A percentile compares a stretch with the other conserved stretches of the same genome.
Evolutionary conservation across 2,113 vertebrate species (phyloP).

Genomic region (Mesoclemmys tuberculata): DNA sequence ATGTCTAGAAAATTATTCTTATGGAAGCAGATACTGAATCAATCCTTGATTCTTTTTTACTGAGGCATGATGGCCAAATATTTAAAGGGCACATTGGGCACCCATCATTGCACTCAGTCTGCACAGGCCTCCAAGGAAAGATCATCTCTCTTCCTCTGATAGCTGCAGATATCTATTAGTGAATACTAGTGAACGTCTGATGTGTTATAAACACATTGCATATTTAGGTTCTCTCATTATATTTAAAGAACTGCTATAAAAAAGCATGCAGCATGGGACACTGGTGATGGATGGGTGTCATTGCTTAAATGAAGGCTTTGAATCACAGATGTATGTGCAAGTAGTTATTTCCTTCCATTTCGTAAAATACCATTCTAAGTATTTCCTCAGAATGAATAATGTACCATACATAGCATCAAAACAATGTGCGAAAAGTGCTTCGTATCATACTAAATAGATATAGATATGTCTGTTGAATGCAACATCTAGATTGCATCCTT

Average conservation of each 20-base stretch:
- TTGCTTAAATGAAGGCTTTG: slow-evolving; percentile 77
- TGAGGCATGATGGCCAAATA: slow-evolving; percentile 51
- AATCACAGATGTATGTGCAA: slow-evolving; percentile 69
- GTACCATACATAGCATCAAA: slow-evolving; percentile 57
- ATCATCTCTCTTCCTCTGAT: slow-evolving; percentile 60
- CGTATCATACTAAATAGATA: slow-evolving; percentile 51
- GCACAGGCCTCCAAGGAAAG: slow-evolving; percentile 57
- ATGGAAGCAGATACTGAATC: slow-evolving; percentile 36
- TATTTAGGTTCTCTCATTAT: slow-evolving; percentile 65
- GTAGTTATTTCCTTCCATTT: slow-evolving; percentile 74
- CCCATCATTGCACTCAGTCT: slow-evolving; percentile 40
- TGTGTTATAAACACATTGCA: slow-evolving; percentile 47
- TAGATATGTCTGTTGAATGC: slow-evolving; percentile 57
- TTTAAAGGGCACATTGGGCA: slow-evolving; percentile 59
- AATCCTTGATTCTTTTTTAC: slow-evolving; percentile 39
- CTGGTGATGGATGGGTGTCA: slow-evolving; percentile 74
- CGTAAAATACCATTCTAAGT: slow-evolving; percentile 75
- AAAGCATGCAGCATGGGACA: slow-evolving; percentile 40
- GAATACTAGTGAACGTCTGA: slow-evolving; percentile 55
- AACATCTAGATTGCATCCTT: slow-evolving; percentile 16
- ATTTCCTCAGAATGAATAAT: slow-evolving; percentile 74
- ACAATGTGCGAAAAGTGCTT: slow-evolving; percentile 61
- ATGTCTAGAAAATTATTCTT: slow-evolving; percentile 28
- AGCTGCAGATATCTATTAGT: slow-evolving; percentile 60
- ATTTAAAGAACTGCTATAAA: slow-evolving; percentile 49